Evolutionary conservation across 37 sponge, comb jelly and placozoan species (phyloP).

Genomic region (Petrosia ficiformis): DNA sequence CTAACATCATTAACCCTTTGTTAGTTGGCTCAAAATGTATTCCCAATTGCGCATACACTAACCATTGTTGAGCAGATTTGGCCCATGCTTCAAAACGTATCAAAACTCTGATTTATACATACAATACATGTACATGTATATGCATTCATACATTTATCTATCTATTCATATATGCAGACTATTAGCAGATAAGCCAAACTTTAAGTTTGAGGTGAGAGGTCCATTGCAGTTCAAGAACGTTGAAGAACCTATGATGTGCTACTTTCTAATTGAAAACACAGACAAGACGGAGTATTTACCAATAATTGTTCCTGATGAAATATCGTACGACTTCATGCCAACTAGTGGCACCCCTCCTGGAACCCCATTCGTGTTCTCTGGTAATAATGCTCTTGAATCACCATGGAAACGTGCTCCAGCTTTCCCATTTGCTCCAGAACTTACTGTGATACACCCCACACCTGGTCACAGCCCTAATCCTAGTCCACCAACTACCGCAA

Average conservation of each 20-base stretch:
- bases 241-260: conserved; percentile 49
- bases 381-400: background rate
- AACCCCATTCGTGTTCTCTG: conserved; percentile 6
- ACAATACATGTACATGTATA: conserved; percentile 3
- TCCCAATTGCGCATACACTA: no score
- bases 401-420: background rate
- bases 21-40: no score
- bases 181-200: conserved; percentile 58
- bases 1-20: no score
- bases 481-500: background rate
- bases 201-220: conserved; percentile 58
- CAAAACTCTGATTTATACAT: no score
- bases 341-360: conserved; percentile 22
- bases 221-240: conserved; percentile 78
- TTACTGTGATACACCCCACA: conserved; percentile 32
- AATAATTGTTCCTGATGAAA: conserved; percentile 32
- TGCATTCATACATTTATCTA: background rate
- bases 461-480: background rate
- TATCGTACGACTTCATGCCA: conserved; percentile 17
- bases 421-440: conserved; percentile 2
- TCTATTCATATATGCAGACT: conserved; percentile 6
- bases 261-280: conserved; percentile 63
- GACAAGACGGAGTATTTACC: conserved; percentile 22
- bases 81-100: no score
- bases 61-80: no score